Evolutionary conservation across 2,888 invertebrate genomes (phyloP).

Genomic region (Cancer borealis): DNA sequence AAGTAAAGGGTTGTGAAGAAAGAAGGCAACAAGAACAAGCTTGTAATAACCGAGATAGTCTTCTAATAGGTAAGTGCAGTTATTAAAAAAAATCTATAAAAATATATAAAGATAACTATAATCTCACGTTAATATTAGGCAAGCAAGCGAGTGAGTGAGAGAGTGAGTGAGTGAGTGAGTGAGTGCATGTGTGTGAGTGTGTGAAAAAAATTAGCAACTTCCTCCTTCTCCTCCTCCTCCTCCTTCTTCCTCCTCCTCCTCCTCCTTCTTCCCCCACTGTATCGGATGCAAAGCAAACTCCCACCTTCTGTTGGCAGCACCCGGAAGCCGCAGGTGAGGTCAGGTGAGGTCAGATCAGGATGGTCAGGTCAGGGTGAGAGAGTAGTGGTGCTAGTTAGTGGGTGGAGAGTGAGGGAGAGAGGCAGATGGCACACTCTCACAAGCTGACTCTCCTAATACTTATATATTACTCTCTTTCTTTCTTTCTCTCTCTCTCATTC

Average conservation of each 20-base stretch:
- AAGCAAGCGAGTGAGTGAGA: background rate
- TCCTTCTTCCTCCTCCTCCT: no score
- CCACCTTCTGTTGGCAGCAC: constrained; percentile 8
- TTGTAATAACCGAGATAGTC: background rate
- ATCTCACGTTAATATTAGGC: background rate
- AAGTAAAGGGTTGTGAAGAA: background rate
- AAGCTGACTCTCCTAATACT: no score
- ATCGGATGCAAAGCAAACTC: background rate
- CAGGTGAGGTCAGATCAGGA: constrained; percentile 24
- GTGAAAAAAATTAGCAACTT: background rate
- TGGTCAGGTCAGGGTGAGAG: constrained; percentile 16
- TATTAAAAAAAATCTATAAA: background rate
- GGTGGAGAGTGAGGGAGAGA: background rate
- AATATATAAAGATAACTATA: background rate
- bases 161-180: background rate
- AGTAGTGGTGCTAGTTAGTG: background rate
- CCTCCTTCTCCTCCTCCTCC: background rate
- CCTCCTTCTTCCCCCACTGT: background rate
- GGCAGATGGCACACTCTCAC: background rate
- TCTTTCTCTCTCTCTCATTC: background rate
- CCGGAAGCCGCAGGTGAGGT: constrained; percentile 10
- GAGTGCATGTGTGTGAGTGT: background rate
- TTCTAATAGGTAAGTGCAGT: background rate
- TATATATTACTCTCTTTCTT: background rate
- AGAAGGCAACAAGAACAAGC: background rate